These are phyloP conservation scores for Sebastiscus albofasciatus DNA, from an alignment of 2,797 vertebrate genomes.

Conservation along the genomic window DNA sequence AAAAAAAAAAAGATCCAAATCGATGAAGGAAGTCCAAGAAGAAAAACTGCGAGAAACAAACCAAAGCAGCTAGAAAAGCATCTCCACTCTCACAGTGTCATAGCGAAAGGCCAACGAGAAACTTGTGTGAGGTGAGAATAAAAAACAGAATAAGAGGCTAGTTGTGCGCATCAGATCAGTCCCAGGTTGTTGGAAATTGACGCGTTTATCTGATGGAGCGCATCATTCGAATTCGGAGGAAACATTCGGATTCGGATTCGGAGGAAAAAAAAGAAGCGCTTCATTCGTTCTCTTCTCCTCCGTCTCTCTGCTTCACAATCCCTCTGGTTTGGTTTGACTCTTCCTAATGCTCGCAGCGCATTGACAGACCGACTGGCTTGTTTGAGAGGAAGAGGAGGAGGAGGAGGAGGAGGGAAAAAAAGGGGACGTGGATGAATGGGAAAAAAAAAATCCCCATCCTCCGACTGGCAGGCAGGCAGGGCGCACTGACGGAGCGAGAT, in stretches of 20 bases:
- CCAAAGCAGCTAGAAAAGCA: slow-evolving; percentile 42
- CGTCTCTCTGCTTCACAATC: slow-evolving; percentile 70
- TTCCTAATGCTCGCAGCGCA: slow-evolving; percentile 75
- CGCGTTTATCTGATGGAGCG: slow-evolving; percentile 47
- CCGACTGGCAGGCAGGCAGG: slow-evolving; percentile 77
- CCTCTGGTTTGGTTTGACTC: slow-evolving; percentile 74
- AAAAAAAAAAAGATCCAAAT: slow-evolving; percentile 19
- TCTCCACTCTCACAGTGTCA: slow-evolving; percentile 20
- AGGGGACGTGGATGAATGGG: slow-evolving; percentile 62
- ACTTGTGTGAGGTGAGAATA: slow-evolving; percentile 54
- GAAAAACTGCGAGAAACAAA: slow-evolving; percentile 42
- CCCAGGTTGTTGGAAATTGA: slow-evolving; percentile 15
- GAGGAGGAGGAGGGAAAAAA: slow-evolving; percentile 47
- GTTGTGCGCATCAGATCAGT: slow-evolving; percentile 33
- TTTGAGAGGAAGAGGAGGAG: slow-evolving; percentile 69
- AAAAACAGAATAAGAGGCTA: slow-evolving; percentile 12
- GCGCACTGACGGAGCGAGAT: slow-evolving; percentile 71
- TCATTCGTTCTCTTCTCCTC: slow-evolving; percentile 65
- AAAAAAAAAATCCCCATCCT: slow-evolving; percentile 77
- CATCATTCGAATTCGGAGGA: slow-evolving; percentile 47
- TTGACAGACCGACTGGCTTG: slow-evolving; percentile 81
- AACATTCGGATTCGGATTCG: slow-evolving; percentile 45
- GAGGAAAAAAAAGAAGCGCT: slow-evolving; percentile 45
- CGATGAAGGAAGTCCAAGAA: slow-evolving; percentile 44
- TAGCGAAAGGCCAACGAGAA: slow-evolving; percentile 45